Evolutionary conservation across 2,797 vertebrate genomes (phyloP), one percentile per base, ranked within the genome.

Genomic region (Myotis vivesi): DNA sequence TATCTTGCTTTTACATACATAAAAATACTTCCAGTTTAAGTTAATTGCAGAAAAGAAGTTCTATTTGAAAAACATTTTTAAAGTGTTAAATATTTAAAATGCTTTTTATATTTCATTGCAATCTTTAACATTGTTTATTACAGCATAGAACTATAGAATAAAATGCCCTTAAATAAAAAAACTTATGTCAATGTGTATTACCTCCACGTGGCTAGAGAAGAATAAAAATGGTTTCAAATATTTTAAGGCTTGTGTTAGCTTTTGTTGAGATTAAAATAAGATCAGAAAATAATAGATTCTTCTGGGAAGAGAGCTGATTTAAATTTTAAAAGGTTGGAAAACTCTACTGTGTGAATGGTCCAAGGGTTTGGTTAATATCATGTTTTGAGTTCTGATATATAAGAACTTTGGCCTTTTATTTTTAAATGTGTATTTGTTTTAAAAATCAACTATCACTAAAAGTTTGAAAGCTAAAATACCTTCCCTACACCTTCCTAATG

Each of bases 91-190:
- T 51, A 89, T 7, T 19, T 82, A 88, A 87, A 72, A 64, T 64
- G n/a, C 12, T 30, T 88, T 49, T 57, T 13, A 62, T 82, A 33
- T 71, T 86, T 72, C 38, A 82, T 15, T 66, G 5, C 16, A 57
- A 11, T 87, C 12, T 87, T 95, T 87, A 55, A 64, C 81, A 68
- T 25, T 49, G n/a, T 82, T 92, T 79, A 59, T 71, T 81, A 77
- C 25, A 77, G 0, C 30, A 79, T 15, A 69, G 41, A 59, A 9
- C 1, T 41, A 0, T 38, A 79, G 51, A 72, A n/a, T 89, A 79
- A 64, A 59, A 69, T 46, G 46, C 2, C 20, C 8, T 62, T 15
- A 55, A 84, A 38, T 72, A 13, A 44, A 87, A 88, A 51, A 33
- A 28, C 23, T n/a, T 72, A 25, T 64, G 23, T 55, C 10, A 91